A percentile compares a stretch with the other conserved stretches of the same genome.
phyloP scores from a whole-genome alignment of 1,140 invertebrate species.

The Psix sp. region DNA sequence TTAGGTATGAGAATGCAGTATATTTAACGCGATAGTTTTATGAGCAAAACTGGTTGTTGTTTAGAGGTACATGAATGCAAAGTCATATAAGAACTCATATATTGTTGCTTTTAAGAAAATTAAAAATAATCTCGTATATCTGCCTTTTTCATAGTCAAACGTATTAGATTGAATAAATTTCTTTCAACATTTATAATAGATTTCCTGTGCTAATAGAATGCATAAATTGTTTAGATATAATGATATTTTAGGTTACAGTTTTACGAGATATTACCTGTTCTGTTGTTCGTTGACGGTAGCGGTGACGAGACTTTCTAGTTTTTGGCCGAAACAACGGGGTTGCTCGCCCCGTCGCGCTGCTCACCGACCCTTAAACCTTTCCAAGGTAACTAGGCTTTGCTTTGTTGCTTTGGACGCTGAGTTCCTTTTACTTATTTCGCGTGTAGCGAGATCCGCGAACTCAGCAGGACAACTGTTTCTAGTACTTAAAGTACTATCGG shows the following conservation, averaged over 20 bases:
- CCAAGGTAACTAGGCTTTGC: slow-evolving; percentile 63
- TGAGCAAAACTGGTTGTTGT: too few species aligned
- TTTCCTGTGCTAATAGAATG: too few species aligned
- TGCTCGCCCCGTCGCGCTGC: slow-evolving; percentile 72
- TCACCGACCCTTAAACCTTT: slow-evolving; percentile 72
- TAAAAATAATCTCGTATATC: too few species aligned
- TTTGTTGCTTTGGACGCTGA: slow-evolving; percentile 58
- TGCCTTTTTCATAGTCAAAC: too few species aligned
- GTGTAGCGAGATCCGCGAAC: slow-evolving; percentile 31
- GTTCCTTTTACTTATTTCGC: slow-evolving; percentile 36
- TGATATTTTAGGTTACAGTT: neutral
- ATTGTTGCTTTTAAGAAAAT: too few species aligned
- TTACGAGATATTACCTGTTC: slow-evolving; percentile 75
- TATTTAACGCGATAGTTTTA: too few species aligned
- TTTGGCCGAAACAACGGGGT: slow-evolving; percentile 71
- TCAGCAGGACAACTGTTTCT: slow-evolving; percentile 44
- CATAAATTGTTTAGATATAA: neutral
- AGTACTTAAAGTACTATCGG: slow-evolving; percentile 52
- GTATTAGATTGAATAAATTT: too few species aligned
- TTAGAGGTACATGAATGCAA: too few species aligned
- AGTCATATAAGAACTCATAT: too few species aligned
- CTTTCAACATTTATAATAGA: too few species aligned
- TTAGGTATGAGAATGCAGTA: too few species aligned
- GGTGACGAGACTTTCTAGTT: slow-evolving; percentile 70
- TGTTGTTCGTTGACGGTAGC: slow-evolving; percentile 74